Percentiles rank a stretch among this genome's conserved stretches.
Evolutionary conservation across 2,888 invertebrate species (phyloP).

Genomic region (Rotaria sp.): DNA sequence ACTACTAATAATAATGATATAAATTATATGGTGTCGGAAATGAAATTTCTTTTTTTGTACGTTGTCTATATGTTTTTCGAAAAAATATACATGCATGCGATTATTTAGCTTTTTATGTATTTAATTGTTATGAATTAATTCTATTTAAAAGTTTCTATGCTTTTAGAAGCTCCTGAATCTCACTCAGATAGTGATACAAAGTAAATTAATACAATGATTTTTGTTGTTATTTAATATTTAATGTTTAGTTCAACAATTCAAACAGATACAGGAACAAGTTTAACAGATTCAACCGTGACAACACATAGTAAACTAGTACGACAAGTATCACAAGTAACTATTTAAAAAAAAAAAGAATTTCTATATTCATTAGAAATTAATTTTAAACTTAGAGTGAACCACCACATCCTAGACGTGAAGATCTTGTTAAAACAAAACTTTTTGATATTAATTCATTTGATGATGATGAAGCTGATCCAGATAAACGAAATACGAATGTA

Average conservation of each 20-base stretch:
- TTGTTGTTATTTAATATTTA: not conserved
- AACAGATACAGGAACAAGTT: not conserved
- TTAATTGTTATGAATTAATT: not conserved
- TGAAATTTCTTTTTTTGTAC: not conserved
- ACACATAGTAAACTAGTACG: not conserved
- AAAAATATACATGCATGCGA: not conserved
- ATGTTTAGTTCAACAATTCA: not conserved
- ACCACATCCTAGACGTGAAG: not conserved
- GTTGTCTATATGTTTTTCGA: not conserved
- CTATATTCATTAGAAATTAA: too few relatives aligned
- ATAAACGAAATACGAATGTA: slow-evolving; percentile 10
- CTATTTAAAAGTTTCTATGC: not conserved
- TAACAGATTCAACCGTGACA: not conserved
- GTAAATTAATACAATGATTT: not conserved
- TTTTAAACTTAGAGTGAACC: not conserved
- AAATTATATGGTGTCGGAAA: not conserved
- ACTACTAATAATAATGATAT: not conserved
- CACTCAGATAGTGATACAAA: slow-evolving; percentile 20
- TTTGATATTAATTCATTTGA: slow-evolving; percentile 23
- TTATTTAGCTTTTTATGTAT: not conserved
- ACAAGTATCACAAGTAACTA: not conserved
- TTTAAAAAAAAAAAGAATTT: too few relatives aligned
- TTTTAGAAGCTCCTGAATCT: slow-evolving; percentile 9
- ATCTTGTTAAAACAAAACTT: not conserved
- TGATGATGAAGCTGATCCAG: slow-evolving; percentile 22